Evolutionary conservation across 2,113 vertebrate genomes (phyloP).

Genomic region (Burhinus oedicnemus): DNA sequence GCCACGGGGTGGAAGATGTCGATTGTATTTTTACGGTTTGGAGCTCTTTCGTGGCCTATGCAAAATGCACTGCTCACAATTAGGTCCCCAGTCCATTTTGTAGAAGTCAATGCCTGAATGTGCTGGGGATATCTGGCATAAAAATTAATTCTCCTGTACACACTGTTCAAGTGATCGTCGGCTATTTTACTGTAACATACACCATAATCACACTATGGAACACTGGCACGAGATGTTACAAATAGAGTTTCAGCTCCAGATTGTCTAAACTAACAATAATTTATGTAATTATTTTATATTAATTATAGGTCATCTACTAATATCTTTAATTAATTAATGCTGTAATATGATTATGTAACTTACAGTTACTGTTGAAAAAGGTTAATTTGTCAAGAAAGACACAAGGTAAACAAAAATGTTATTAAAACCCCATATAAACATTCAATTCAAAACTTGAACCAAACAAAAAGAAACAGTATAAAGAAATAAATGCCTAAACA

Average conservation of each 20-base stretch:
- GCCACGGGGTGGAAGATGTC: background rate
- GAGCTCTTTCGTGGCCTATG: background rate
- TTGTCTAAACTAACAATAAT: conserved; percentile 60
- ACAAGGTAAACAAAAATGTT: conserved; percentile 64
- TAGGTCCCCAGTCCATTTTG: background rate
- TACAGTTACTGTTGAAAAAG: conserved; percentile 41
- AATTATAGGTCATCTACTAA: conserved; percentile 67
- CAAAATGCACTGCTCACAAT: background rate
- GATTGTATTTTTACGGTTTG: background rate
- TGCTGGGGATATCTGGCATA: background rate
- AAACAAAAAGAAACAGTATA: background rate
- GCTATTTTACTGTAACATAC: background rate
- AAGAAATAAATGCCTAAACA: conserved; percentile 32
- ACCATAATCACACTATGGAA: background rate
- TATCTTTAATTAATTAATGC: conserved; percentile 69
- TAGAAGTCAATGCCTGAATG: background rate
- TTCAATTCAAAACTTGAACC: conserved; percentile 32
- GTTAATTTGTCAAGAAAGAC: conserved; percentile 62
- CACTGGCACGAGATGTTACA: background rate
- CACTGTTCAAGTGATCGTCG: background rate
- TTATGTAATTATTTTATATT: conserved; percentile 66
- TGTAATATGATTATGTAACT: conserved; percentile 64
- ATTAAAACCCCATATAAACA: conserved; percentile 49
- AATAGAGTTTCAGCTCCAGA: conserved; percentile 10
- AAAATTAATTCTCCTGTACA: background rate